Percentiles rank a stretch among this genome's conserved stretches.
These are phyloP conservation scores for Timema cristinae DNA, from an alignment of 2,888 invertebrate genomes.

Conservation along the genomic window DNA sequence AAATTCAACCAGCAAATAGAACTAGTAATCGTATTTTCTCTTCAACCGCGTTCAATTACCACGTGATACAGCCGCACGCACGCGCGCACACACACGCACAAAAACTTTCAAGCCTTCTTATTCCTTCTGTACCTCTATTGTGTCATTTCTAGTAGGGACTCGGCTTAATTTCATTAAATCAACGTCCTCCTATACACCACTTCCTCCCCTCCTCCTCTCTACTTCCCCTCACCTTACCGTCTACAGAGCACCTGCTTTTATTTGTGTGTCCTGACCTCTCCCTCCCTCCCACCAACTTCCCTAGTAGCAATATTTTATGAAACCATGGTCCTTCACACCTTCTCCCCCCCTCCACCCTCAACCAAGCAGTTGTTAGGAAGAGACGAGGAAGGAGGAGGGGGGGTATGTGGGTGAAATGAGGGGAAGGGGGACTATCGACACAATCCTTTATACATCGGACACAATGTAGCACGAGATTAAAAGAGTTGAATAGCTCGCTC, in stretches of 20 bases:
- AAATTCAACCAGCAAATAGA: too few species aligned
- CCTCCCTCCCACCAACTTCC: background rate
- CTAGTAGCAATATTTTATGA: conserved; percentile 9
- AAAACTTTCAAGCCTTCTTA: too few species aligned
- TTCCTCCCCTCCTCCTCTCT: background rate
- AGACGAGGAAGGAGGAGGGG: conserved; percentile 1
- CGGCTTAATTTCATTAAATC: conserved; percentile 19
- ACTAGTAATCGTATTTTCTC: too few species aligned
- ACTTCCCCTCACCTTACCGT: background rate
- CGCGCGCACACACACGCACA: too few species aligned
- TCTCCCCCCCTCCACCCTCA: background rate
- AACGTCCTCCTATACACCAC: conserved; percentile 9
- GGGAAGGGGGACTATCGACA: conserved; percentile 24
- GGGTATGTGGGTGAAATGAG: background rate
- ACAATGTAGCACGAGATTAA: conserved; percentile 32
- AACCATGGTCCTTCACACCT: conserved; percentile 13
- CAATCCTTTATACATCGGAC: conserved; percentile 29
- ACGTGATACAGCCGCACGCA: too few species aligned
- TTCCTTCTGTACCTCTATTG: background rate
- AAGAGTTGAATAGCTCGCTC: conserved; percentile 29
- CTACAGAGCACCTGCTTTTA: background rate
- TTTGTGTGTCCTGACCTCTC: background rate
- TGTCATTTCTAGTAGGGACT: background rate
- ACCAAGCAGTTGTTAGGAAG: background rate
- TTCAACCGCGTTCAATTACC: too few species aligned